Evolutionary conservation across 2,888 invertebrate species (phyloP).

Genomic region (Andrena camellia): DNA sequence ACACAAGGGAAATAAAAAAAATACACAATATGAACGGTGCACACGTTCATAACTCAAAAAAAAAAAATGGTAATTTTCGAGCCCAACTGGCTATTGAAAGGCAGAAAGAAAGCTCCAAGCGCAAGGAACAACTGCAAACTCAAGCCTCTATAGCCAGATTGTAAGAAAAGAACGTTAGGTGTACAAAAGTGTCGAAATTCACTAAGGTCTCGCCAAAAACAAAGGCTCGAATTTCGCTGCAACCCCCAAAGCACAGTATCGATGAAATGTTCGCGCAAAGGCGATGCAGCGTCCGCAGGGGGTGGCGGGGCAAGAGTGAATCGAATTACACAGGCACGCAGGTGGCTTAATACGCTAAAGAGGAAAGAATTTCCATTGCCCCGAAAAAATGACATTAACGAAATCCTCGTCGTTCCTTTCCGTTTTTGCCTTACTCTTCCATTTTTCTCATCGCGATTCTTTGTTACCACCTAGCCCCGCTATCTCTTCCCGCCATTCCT

Average conservation of each 20-base stretch:
- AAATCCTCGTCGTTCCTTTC: constrained; percentile 52
- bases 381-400: constrained; percentile 68
- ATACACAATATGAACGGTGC: neutral
- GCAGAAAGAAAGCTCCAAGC: neutral
- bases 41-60: neutral
- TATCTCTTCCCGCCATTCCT: constrained; percentile 9
- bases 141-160: neutral
- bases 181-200: constrained; percentile 36
- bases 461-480: constrained; percentile 19
- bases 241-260: constrained; percentile 22
- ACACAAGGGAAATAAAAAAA: no score
- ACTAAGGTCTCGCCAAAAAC: constrained; percentile 39
- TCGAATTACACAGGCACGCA: constrained; percentile 67
- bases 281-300: constrained; percentile 27
- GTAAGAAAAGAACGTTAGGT: neutral
- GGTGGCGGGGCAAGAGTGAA: constrained; percentile 63
- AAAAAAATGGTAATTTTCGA: neutral
- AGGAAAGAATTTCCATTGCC: constrained; percentile 63
- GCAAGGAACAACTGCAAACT: neutral
- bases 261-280: constrained; percentile 58
- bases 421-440: constrained; percentile 25
- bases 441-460: constrained; percentile 41
- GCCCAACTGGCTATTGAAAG: neutral
- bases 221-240: constrained; percentile 45
- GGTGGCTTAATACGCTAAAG: constrained; percentile 66